Conservation (phyloP, 2,797 vertebrate genomes). For the Diceros bicornis region DNA sequence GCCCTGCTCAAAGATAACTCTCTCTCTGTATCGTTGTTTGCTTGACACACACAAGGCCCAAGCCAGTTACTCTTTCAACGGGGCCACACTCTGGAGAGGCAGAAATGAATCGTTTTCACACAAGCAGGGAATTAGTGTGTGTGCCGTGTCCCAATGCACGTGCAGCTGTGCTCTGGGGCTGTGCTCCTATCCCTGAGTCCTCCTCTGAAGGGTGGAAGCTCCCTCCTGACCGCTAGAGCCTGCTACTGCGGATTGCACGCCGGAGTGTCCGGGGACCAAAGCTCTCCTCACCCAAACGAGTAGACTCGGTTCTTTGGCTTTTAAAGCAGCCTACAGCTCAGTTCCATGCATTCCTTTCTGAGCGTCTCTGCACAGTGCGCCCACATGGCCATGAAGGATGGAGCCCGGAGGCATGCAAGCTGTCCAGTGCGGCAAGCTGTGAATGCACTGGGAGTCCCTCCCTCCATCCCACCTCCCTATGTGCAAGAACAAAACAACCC, state of each 20-base stretch:
- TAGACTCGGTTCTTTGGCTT: conserved; percentile 72
- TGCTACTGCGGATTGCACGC: not conserved
- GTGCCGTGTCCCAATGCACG: not conserved
- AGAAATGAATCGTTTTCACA: not conserved
- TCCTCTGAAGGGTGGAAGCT: not conserved
- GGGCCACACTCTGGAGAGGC: not conserved
- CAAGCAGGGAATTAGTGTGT: conserved; percentile 3
- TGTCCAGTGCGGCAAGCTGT: conserved; percentile 83
- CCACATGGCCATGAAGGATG: conserved; percentile 85
- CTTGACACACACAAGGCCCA: not conserved
- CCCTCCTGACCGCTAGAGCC: not conserved
- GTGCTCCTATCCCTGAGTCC: not conserved
- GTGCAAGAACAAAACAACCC: conserved; percentile 68
- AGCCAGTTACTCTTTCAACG: not conserved
- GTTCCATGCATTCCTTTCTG: conserved; percentile 88
- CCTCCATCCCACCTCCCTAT: conserved; percentile 83
- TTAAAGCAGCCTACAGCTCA: conserved; percentile 78
- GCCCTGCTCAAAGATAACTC: not conserved
- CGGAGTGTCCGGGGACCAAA: not conserved
- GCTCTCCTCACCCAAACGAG: conserved; percentile 16
- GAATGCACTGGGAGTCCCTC: conserved; percentile 83
- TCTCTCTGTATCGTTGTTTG: not conserved
- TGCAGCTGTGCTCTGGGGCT: not conserved
- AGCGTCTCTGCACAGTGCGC: conserved; percentile 91
- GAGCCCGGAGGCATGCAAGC: conserved; percentile 89